Evolutionary conservation across 2,888 invertebrate genomes (phyloP).

Genomic region (Ormyrus rosae): DNA sequence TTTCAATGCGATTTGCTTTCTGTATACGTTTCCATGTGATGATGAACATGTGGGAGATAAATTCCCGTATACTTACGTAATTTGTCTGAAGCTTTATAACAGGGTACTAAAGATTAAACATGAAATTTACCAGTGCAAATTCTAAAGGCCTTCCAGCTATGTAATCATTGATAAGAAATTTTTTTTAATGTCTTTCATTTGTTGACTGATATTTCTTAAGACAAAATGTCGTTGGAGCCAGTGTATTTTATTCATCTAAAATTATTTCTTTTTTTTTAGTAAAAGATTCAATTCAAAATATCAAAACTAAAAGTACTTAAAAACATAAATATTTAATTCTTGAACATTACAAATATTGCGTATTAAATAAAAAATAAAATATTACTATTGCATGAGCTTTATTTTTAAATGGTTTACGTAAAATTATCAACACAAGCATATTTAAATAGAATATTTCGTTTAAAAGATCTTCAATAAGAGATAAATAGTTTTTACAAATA

Average conservation of each 20-base stretch:
- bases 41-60: no score
- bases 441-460: neutral
- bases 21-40: no score
- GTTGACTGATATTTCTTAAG: neutral
- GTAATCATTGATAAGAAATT: conserved; percentile 18
- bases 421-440: neutral
- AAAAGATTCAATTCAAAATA: no score
- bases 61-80: no score
- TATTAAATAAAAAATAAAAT: no score
- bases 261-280: no score
- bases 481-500: conserved; percentile 13
- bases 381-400: neutral
- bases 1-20: no score
- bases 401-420: neutral
- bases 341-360: neutral
- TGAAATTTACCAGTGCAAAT: neutral
- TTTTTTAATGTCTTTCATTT: neutral
- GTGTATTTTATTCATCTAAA: no score
- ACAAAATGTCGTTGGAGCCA: no score
- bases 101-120: neutral
- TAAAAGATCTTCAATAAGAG: neutral
- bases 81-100: no score
- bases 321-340: neutral
- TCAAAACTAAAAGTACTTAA: no score
- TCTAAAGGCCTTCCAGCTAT: neutral